These are phyloP conservation scores for Tethea ocularis DNA, from an alignment of 2,888 invertebrate species.

Conservation along the genomic window DNA sequence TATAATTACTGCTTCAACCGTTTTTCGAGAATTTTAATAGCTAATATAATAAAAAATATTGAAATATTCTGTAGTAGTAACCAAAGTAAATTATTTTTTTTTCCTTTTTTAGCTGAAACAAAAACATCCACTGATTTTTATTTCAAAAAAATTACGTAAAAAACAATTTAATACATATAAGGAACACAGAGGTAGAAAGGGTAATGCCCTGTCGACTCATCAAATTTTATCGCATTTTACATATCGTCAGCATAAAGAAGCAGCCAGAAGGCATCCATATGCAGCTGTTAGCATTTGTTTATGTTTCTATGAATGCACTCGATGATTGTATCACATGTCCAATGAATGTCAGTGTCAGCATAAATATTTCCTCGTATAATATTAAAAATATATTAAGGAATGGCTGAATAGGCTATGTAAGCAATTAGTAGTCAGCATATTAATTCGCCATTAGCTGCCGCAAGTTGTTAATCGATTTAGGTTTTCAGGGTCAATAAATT, in stretches of 20 bases:
- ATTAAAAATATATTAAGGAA: slow-evolving; percentile 29
- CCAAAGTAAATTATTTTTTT: no score
- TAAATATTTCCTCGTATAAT: slow-evolving; percentile 2
- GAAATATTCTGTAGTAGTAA: no score
- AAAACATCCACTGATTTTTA: no score
- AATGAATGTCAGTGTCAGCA: slow-evolving; percentile 5
- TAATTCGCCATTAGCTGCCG: slow-evolving; percentile 37
- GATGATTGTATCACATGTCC: not conserved
- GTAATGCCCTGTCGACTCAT: slow-evolving; percentile 63
- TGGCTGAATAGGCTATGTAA: slow-evolving; percentile 28
- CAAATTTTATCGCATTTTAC: slow-evolving; percentile 44
- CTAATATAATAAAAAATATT: no score
- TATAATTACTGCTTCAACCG: not conserved
- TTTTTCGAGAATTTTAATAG: no score
- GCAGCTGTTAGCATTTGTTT: slow-evolving; percentile 47
- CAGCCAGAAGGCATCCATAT: slow-evolving; percentile 35
- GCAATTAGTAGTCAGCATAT: slow-evolving; percentile 33
- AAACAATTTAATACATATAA: no score
- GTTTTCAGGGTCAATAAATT: slow-evolving; percentile 26
- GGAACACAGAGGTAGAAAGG: slow-evolving; percentile 33
- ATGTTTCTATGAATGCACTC: slow-evolving; percentile 46
- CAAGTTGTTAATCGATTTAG: slow-evolving; percentile 37
- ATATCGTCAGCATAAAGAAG: slow-evolving; percentile 27
- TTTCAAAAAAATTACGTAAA: no score
- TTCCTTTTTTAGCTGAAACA: no score